Evolutionary conservation across 64 coral and sea anemone genomes (phyloP), one percentile per base, ranked within the genome.

Genomic region (Actinia tenebrosa): DNA sequence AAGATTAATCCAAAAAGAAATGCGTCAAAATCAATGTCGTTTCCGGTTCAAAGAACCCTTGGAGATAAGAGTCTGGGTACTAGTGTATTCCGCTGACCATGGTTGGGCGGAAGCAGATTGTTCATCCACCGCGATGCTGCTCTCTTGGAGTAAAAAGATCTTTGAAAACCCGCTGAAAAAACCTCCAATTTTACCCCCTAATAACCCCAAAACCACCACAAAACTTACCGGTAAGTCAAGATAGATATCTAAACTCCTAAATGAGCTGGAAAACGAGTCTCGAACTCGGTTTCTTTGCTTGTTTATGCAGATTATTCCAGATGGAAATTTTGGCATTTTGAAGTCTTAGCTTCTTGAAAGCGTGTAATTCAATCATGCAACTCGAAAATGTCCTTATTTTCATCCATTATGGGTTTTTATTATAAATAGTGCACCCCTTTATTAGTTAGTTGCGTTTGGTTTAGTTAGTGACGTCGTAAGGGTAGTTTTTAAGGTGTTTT

Each of bases 281-380:
- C 14, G 17, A 81, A 53, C 1, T 3, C 45, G 16, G 3, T 81
- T 45, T 53, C 15, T 81, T 81, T 81, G 45, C 14, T 53, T 19
- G 10, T 52, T 20, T 50, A 81, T 81, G 16, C 79, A 52, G 7
- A 52, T 81, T 23, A 81, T 81, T 22, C 42, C 18, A 4, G 44
- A 17, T 81, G 79, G n/a, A 81, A 22, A 50, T 81, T 81, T 81
- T 81, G 79, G 79, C 79, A 81, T 81, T 50, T 81, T 81, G 43
- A 81, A 81, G 20, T 45, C 79, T 81, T 53, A 81, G 45, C n/a
- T 50, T 81, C 3, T 81, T 53, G 50, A 81, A 53, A 16, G 45
- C 50, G 17, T 81, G 79, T 81, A 81, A 81, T 13, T 81, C 3
- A 53, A 81, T 81, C 79, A 81, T 81, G 79, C 44, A 53, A 20